Conservation (phyloP, 2,797 vertebrate species). For the Kryptopterus vitreolus region DNA sequence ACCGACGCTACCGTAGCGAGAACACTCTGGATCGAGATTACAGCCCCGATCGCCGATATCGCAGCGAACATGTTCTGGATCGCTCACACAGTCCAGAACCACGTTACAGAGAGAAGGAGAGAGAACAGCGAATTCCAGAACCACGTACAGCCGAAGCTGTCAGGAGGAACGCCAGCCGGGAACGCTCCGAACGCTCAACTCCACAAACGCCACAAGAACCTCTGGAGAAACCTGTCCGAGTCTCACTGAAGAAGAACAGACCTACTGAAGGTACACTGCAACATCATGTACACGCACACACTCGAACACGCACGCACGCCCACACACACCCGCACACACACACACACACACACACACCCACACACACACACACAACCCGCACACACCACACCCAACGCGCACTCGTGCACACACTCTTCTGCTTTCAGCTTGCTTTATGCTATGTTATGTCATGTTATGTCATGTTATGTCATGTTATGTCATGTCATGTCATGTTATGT, state of each 20-base stretch:
- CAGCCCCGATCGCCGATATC: slow-evolving; percentile 71
- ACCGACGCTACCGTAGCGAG: slow-evolving; percentile 57
- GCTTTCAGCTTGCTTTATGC: too few relatives aligned
- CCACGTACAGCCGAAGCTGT: slow-evolving; percentile 58
- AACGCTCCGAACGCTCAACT: slow-evolving; percentile 80
- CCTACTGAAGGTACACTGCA: slow-evolving; percentile 83
- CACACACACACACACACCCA: too few relatives aligned
- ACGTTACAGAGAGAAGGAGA: slow-evolving; percentile 57
- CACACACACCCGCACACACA: too few relatives aligned
- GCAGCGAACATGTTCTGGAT: slow-evolving; percentile 71
- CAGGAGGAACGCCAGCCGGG: slow-evolving; percentile 74
- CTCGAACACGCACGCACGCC: too few relatives aligned
- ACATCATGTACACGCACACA: not conserved
- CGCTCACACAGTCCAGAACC: slow-evolving; percentile 70
- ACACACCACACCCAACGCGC: not conserved
- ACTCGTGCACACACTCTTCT: too few relatives aligned
- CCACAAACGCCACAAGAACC: slow-evolving; percentile 70
- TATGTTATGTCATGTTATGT: too few relatives aligned
- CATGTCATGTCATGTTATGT: too few relatives aligned
- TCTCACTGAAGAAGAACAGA: slow-evolving; percentile 87
- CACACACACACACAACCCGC: not conserved
- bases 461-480: too few relatives aligned
- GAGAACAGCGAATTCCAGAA: slow-evolving; percentile 59
- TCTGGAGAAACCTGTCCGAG: slow-evolving; percentile 79
- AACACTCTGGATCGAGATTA: slow-evolving; percentile 66